A percentile compares a stretch with the other conserved stretches of the same genome.
phyloP scores from a whole-genome alignment of 35 echinoderm and acorn worm species.

The Apostichopus californicus region DNA sequence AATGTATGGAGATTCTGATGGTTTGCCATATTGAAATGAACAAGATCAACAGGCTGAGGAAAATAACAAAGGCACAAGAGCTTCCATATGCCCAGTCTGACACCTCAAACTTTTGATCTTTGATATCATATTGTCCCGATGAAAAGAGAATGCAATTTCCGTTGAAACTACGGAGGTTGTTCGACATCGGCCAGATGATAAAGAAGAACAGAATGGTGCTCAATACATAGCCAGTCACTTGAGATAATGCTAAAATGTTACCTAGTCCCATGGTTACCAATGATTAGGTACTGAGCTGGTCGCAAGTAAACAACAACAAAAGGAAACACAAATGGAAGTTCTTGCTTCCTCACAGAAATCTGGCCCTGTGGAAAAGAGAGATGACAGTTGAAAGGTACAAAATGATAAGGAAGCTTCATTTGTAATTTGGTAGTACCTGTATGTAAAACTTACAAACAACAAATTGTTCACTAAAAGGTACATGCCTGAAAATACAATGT shows the following conservation, averaged over 20 bases:
- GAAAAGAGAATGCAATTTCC: constrained; percentile 62
- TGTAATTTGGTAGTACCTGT: too few relatives aligned
- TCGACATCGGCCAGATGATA: constrained; percentile 33
- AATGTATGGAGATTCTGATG: constrained; percentile 53
- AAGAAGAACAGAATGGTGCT: constrained; percentile 59
- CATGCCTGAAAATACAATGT: too few relatives aligned
- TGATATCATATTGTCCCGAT: constrained; percentile 10
- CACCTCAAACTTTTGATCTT: background rate
- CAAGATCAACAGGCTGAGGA: constrained; percentile 37
- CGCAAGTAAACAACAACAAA: too few relatives aligned
- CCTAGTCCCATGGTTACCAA: constrained; percentile 58
- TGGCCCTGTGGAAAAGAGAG: too few relatives aligned
- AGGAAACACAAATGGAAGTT: too few relatives aligned
- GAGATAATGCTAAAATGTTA: constrained; percentile 58
- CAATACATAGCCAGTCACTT: constrained; percentile 66
- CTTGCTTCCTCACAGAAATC: too few relatives aligned
- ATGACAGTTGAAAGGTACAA: too few relatives aligned
- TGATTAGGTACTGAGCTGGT: too few relatives aligned
- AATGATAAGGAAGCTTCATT: too few relatives aligned
- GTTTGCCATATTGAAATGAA: constrained; percentile 50
- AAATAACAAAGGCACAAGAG: constrained; percentile 51
- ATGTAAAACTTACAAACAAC: too few relatives aligned
- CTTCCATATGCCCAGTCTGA: constrained; percentile 21
- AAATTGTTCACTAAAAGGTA: too few relatives aligned
- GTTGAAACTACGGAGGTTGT: constrained; percentile 37